phyloP scores from a whole-genome alignment of 2,797 vertebrate genomes.

The Premnoplex brunnescens region DNA sequence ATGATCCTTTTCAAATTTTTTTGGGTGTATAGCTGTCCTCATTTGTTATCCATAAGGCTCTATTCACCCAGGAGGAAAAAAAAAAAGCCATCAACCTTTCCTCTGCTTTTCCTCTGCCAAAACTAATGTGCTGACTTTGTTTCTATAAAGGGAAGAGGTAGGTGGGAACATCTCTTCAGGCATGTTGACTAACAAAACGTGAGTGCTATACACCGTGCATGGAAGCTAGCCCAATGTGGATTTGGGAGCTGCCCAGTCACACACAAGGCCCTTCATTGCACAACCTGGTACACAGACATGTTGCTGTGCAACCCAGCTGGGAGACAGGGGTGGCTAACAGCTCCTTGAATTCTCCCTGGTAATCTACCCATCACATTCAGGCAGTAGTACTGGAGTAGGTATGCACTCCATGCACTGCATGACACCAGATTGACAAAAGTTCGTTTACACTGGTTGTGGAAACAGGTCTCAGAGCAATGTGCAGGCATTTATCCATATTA shows the following conservation, averaged over 20 bases:
- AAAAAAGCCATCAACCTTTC: not conserved
- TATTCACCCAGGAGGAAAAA: not conserved
- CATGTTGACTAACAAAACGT: not conserved
- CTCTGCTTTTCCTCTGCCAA: not conserved
- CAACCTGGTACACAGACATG: not conserved
- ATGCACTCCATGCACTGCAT: not conserved
- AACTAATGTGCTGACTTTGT: not conserved
- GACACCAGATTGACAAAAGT: not conserved
- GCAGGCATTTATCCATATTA: not conserved
- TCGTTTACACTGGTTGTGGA: not conserved
- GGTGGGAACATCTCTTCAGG: not conserved
- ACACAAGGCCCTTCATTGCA: not conserved
- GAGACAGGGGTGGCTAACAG: not conserved
- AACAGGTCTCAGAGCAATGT: not conserved
- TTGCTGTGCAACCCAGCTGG: not conserved
- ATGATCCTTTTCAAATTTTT: not conserved
- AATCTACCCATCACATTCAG: not conserved
- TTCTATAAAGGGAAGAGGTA: conserved; percentile 22
- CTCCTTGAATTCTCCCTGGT: not conserved
- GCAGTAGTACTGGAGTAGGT: not conserved
- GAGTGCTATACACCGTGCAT: not conserved
- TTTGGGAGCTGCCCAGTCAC: not conserved
- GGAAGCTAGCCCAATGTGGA: not conserved
- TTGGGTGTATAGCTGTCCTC: not conserved
- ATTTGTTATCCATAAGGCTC: not conserved